A percentile compares a stretch with the other conserved stretches of the same genome.
phyloP scores from a whole-genome alignment of 2,113 vertebrate species.

The Ancistrus triradiatus region DNA sequence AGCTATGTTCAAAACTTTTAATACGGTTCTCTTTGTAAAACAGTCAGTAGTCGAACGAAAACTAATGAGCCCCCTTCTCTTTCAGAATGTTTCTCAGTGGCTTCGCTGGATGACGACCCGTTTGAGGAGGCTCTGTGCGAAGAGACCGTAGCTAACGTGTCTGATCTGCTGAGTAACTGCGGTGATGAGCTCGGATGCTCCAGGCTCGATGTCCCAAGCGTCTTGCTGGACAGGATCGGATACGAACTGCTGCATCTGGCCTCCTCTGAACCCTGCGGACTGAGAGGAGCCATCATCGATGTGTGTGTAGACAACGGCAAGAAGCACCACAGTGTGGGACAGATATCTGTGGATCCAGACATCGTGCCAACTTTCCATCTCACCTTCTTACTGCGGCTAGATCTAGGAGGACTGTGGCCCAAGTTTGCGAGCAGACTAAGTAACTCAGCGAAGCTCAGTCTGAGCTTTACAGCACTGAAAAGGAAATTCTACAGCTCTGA shows the following conservation, averaged over 20 bases:
- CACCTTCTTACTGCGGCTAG: conserved; percentile 81
- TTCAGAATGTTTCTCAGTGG: conserved; percentile 7
- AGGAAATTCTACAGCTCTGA: conserved; percentile 90
- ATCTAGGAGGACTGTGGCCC: conserved; percentile 83
- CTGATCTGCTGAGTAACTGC: conserved; percentile 70
- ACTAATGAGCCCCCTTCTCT: background rate
- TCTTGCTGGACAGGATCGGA: conserved; percentile 74
- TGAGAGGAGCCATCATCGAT: conserved; percentile 87
- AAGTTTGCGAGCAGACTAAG: conserved; percentile 72
- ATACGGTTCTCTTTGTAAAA: too few species aligned
- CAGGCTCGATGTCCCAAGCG: conserved; percentile 75
- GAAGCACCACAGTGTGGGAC: conserved; percentile 71
- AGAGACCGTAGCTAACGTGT: conserved; percentile 71
- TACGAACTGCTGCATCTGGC: conserved; percentile 84
- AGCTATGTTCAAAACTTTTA: too few species aligned
- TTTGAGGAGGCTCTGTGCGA: conserved; percentile 81
- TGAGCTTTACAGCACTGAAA: conserved; percentile 84
- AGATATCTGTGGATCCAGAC: conserved; percentile 78
- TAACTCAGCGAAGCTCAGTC: conserved; percentile 72
- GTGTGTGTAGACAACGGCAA: conserved; percentile 77
- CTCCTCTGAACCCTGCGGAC: conserved; percentile 85
- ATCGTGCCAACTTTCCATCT: conserved; percentile 90
- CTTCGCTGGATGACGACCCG: conserved; percentile 54
- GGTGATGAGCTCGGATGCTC: conserved; percentile 70
- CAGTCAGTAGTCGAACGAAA: too few species aligned